Evolutionary conservation across 2,113 vertebrate species (phyloP).

Genomic region (Paradoxurus hermaphroditus): DNA sequence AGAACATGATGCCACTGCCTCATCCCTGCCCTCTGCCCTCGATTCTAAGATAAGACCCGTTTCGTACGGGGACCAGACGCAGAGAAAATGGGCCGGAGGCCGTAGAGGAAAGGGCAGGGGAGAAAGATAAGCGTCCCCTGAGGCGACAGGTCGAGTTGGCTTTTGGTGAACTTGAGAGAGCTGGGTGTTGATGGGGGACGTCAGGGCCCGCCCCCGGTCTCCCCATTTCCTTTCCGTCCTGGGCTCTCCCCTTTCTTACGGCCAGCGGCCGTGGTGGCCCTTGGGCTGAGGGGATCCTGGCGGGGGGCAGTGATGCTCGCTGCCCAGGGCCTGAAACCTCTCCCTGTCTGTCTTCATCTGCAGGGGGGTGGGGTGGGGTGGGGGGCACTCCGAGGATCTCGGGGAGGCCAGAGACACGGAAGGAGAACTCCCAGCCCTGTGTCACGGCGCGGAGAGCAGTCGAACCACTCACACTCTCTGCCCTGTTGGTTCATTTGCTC

Average conservation of each 20-base stretch:
- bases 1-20: rapidly evolving
- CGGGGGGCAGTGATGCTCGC: rapidly evolving
- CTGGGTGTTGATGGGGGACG: neutral
- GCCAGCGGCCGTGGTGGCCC: neutral
- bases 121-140: neutral
- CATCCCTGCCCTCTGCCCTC: neutral
- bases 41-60: neutral
- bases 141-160: neutral
- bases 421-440: neutral
- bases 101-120: neutral
- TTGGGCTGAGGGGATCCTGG: neutral
- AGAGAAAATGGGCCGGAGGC: neutral
- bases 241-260: neutral
- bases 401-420: neutral
- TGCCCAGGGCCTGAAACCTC: neutral
- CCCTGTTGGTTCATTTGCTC: neutral
- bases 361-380: neutral
- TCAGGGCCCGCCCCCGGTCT: neutral
- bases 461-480: neutral
- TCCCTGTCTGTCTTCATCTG: neutral
- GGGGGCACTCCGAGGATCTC: neutral
- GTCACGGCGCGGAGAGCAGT: neutral
- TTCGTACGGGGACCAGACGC: neutral
- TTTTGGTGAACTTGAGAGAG: neutral
- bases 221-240: neutral